A percentile compares a stretch with the other conserved stretches of the same genome.
phyloP scores from a whole-genome alignment of 2,888 invertebrate genomes.

The Epiblema foenella region DNA sequence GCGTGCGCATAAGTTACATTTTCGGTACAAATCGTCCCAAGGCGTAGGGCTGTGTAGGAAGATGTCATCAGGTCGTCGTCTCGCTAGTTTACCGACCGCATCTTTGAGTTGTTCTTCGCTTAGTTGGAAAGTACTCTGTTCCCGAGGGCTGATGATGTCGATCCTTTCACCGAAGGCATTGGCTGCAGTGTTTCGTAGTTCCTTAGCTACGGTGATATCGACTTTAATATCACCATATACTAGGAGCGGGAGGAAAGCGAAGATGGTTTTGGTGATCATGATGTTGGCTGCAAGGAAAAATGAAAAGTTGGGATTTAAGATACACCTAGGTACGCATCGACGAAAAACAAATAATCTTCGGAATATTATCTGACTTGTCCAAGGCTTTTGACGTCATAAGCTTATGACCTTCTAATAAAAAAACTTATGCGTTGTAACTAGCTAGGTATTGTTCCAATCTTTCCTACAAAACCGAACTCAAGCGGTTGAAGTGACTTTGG shows the following conservation, averaged over 20 bases:
- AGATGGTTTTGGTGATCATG: background rate
- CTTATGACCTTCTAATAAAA: too few relatives aligned
- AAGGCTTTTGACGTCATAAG: too few relatives aligned
- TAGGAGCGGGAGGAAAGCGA: conserved; percentile 1
- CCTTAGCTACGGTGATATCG: conserved; percentile 7
- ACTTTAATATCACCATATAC: conserved; percentile 10
- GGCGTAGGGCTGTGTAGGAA: conserved; percentile 49
- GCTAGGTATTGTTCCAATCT: too few relatives aligned
- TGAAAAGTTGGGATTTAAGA: too few relatives aligned
- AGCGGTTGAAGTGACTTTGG: too few relatives aligned
- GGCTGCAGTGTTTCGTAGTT: background rate
- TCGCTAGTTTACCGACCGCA: conserved; percentile 16
- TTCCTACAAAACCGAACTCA: too few relatives aligned
- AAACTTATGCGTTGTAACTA: too few relatives aligned
- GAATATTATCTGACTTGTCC: too few relatives aligned
- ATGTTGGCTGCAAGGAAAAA: background rate
- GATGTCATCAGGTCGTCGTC: conserved; percentile 27
- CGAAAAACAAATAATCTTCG: too few relatives aligned
- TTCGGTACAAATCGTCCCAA: conserved; percentile 51
- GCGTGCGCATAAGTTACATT: conserved; percentile 46
- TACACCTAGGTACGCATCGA: too few relatives aligned
- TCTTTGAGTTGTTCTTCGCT: conserved; percentile 31
- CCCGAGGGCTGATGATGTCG: conserved; percentile 33
- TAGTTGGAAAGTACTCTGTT: conserved; percentile 29
- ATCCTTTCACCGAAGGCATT: conserved; percentile 22